Evolutionary conservation across 2,888 invertebrate species (phyloP).

Genomic region (Trisateles emortualis): DNA sequence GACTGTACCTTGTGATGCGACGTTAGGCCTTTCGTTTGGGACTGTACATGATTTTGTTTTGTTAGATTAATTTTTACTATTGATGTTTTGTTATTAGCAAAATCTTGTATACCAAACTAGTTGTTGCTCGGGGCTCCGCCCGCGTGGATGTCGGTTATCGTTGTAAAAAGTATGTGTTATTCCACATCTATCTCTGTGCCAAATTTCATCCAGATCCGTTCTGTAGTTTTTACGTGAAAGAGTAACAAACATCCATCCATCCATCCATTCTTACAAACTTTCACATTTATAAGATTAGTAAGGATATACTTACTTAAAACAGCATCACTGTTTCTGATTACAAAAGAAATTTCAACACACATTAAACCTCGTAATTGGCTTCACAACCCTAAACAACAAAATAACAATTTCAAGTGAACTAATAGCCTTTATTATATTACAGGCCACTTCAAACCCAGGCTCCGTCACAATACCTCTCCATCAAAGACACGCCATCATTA

Average conservation of each 20-base stretch:
- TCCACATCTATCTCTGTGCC: too few species aligned
- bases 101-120: too few species aligned
- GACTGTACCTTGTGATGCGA: conserved; percentile 58
- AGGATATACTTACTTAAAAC: too few species aligned
- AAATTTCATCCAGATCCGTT: too few species aligned
- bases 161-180: too few species aligned
- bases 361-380: conserved; percentile 42
- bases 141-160: too few species aligned
- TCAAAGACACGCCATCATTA: conserved; percentile 72
- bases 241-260: too few species aligned
- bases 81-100: neutral
- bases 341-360: conserved; percentile 28
- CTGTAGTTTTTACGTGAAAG: too few species aligned
- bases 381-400: conserved; percentile 44
- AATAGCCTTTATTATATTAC: conserved; percentile 69
- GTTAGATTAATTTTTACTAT: conserved; percentile 7
- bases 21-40: conserved; percentile 55
- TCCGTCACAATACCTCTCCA: conserved; percentile 60
- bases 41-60: conserved; percentile 26
- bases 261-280: too few species aligned
- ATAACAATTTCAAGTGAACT: conserved; percentile 60
- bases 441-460: conserved; percentile 69
- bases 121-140: too few species aligned
- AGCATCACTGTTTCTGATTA: conserved; percentile 16
- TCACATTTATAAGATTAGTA: too few species aligned